Evolutionary conservation across 2,113 vertebrate genomes (phyloP), one percentile per base, ranked within the genome.

Genomic region (Dinomys branickii): DNA sequence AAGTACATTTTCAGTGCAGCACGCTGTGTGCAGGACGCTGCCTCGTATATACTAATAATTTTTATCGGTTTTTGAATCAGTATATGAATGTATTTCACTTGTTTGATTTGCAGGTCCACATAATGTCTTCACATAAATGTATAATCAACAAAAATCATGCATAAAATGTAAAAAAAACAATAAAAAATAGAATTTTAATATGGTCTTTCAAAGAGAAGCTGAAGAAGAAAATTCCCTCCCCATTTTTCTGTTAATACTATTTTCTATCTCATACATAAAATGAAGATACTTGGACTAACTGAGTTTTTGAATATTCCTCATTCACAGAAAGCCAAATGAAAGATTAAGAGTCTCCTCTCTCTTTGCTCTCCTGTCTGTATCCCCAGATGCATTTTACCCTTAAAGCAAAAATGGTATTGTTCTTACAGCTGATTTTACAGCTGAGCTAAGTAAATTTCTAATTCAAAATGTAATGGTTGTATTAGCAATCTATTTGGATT

Each of bases 391-490:
- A 67, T 28, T 84, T 73, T 54, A 41, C 44, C 16, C 56, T 87
- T 75, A 41, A 87, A 28, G 88, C 14, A 92, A 92, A 92, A 94
- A 95, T 63, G 14, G 3, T 33, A 71, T 56, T 93, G 69, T 83
- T 93, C 54, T 69, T 58, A 30, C 8, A 47, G 63, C 22, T 73
- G 87, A 50, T 59, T 73, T 94, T 89, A 38, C 7, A 83, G 50
- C 61, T 95, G 82, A 95, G 50, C 14, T 80, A 86, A 92, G 44
- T 65, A 92, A 89, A 58, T 94, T 94, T 97, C 82, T 81, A 71
- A 92, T 65, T 77, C 54, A 75, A 85, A 20, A 78, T 47, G 16
- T 30, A 94, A 88, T 69, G 88, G 50, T 17, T 75, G 35, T 50
- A 84, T 84, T 71, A 93, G 65, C 63, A 95, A 67, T 73, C 85